Evolutionary conservation across 2,888 invertebrate species (phyloP).

Genomic region (Troilus luridus): DNA sequence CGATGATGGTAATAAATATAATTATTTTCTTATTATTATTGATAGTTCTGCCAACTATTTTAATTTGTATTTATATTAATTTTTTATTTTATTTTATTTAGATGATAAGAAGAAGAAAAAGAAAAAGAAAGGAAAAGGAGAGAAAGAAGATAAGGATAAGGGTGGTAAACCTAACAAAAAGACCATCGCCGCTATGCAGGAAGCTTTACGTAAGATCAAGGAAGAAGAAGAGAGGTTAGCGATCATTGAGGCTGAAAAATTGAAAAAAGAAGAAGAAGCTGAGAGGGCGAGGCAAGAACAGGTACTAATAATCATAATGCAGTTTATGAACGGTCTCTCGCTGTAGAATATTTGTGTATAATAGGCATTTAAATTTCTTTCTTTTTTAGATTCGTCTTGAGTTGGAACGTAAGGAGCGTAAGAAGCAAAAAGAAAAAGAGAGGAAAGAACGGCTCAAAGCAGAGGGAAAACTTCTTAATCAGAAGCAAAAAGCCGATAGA

Average conservation of each 20-base stretch:
- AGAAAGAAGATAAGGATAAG: slow-evolving; percentile 67
- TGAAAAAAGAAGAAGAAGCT: slow-evolving; percentile 81
- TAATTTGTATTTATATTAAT: too few species aligned
- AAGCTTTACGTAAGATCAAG: slow-evolving; percentile 87
- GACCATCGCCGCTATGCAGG: slow-evolving; percentile 92
- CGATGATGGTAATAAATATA: slow-evolving; percentile 4
- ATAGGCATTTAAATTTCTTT: slow-evolving; percentile 11
- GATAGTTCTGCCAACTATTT: not conserved
- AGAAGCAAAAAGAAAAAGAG: slow-evolving; percentile 93
- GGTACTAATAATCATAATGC: slow-evolving; percentile 67
- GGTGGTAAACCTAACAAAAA: slow-evolving; percentile 79
- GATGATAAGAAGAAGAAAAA: slow-evolving; percentile 65
- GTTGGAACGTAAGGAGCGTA: slow-evolving; percentile 88
- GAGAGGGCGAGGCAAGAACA: slow-evolving; percentile 82
- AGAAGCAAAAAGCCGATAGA: slow-evolving; percentile 93
- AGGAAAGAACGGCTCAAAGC: slow-evolving; percentile 92
- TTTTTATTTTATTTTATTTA: slow-evolving; percentile 40
- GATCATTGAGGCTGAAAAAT: slow-evolving; percentile 85
- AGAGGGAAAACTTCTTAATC: slow-evolving; percentile 95
- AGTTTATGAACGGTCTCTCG: not conserved
- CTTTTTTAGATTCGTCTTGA: slow-evolving; percentile 78
- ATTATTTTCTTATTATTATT: not conserved
- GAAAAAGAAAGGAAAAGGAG: slow-evolving; percentile 66
- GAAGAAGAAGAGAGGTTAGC: slow-evolving; percentile 88
- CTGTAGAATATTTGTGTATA: not conserved